Evolutionary conservation across 2,888 invertebrate species (phyloP).

Genomic region (Rosalia funebris): DNA sequence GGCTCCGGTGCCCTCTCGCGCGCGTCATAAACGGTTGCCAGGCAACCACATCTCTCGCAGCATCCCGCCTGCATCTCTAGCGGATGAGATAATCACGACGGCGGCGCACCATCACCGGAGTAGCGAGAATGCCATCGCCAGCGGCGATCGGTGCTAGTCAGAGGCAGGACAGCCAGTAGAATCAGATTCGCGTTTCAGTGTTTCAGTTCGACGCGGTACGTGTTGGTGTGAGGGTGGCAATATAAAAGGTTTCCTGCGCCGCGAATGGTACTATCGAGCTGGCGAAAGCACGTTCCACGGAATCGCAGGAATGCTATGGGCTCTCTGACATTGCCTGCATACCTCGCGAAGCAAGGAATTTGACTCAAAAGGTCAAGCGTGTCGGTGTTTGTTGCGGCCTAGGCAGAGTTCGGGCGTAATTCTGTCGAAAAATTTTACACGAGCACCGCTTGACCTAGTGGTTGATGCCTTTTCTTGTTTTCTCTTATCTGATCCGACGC

Average conservation of each 20-base stretch:
- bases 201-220: conserved; percentile 1
- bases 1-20: not conserved
- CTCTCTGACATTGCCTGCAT: conserved; percentile 20
- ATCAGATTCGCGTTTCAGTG: not conserved
- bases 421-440: not conserved
- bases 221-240: not conserved
- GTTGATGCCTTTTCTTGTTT: conserved; percentile 1
- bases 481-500: no score
- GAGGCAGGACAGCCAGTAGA: not conserved
- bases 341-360: conserved; percentile 16
- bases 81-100: not conserved
- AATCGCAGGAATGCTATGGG: conserved; percentile 14
- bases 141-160: not conserved
- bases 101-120: not conserved
- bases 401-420: not conserved
- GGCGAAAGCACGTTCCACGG: conserved; percentile 12
- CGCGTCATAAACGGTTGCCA: conserved; percentile 14
- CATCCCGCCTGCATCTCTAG: conserved; percentile 4
- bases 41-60: conserved; percentile 17
- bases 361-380: conserved; percentile 20
- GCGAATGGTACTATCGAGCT: not conserved
- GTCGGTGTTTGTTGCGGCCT: not conserved
- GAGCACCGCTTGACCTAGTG: conserved; percentile 1
- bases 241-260: not conserved
- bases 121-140: not conserved